Evolutionary conservation across 2,113 vertebrate genomes (phyloP), one percentile per base, ranked within the genome.

Genomic region (Paramormyrops kingsleyae): DNA sequence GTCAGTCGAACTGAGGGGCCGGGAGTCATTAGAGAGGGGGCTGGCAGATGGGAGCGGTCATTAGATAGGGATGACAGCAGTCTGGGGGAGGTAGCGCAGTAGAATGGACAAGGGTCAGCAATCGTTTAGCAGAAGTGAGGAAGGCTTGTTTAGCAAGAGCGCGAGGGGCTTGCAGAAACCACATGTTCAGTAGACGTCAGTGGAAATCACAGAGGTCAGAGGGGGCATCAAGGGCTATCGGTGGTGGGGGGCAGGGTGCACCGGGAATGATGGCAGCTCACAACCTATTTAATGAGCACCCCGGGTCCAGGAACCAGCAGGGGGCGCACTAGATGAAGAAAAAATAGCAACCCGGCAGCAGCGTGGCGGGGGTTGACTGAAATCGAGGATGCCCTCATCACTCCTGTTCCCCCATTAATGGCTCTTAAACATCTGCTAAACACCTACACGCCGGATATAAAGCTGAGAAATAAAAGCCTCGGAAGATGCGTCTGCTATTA

Each of bases 401-500:
- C 9, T 47, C 6, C 83, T 47, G 21, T 13, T 84, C 42, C 44
- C 21, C 44, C 83, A 47, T 47, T 84, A 12, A 84, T 24, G 21
- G 21, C 83, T n/a, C 47, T 87, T 87, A 87, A 87, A 53, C 85
- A 87, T 21, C 49, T 42, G 50, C 85, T 84, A 87, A 52, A 87
- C 31, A 52, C 50, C 85, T 52, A 53, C 2, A 87, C n/a, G 27
- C 27, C 12, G 49, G 8, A 56, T 35, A 53, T 53, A 53, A 56
- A 56, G 24, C 15, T 31, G 49, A 39, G 9, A 27, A 84, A 47
- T 47, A 84, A 35, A 53, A 31, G 50, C n/a, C 27, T 3, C 24
- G 21, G 8, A 39, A 80, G 74, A 44, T 84, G 17, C 17, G 24
- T 1, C 17, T 1, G 17, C 4, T 24, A 47, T 47, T 46, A 46